Percentiles rank a stretch among this genome's conserved stretches.
Conservation (phyloP, 2,797 vertebrate genomes). For the Psittacula echo region DNA sequence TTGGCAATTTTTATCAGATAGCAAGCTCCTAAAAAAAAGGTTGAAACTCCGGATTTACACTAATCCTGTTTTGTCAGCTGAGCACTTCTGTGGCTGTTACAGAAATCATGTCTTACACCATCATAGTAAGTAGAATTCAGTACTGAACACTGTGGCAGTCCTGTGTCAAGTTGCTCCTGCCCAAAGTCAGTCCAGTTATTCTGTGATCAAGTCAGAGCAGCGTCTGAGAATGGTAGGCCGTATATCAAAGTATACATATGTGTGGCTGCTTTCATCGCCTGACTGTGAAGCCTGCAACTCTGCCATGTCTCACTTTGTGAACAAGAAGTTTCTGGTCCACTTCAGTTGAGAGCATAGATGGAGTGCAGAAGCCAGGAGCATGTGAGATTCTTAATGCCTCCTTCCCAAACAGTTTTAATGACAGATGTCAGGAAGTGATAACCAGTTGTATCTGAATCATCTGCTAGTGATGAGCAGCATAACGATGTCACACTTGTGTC, state of each 20-base stretch:
- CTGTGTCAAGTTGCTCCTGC: background rate
- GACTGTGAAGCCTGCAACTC: background rate
- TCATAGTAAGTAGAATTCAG: background rate
- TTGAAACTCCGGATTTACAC: background rate
- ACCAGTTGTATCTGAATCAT: background rate
- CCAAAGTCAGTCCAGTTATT: background rate
- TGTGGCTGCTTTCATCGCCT: slow-evolving; percentile 19
- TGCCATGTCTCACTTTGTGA: background rate
- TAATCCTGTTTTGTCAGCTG: background rate
- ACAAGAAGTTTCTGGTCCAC: slow-evolving; percentile 12
- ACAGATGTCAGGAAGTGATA: slow-evolving; percentile 12
- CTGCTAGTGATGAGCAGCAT: background rate
- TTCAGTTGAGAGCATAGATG: background rate
- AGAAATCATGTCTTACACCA: background rate
- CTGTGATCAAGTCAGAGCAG: background rate
- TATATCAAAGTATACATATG: background rate
- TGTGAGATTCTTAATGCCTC: background rate
- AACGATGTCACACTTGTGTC: background rate
- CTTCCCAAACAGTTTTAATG: slow-evolving; percentile 1
- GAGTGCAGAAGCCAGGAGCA: slow-evolving; percentile 1
- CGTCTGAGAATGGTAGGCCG: background rate
- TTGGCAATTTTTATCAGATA: background rate
- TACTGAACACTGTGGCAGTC: background rate
- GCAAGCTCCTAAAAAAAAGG: background rate
- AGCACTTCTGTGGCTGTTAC: background rate